Evolutionary conservation across 2,113 vertebrate genomes (phyloP), one percentile per base, ranked within the genome.

Genomic region (Xiphias gladius): DNA sequence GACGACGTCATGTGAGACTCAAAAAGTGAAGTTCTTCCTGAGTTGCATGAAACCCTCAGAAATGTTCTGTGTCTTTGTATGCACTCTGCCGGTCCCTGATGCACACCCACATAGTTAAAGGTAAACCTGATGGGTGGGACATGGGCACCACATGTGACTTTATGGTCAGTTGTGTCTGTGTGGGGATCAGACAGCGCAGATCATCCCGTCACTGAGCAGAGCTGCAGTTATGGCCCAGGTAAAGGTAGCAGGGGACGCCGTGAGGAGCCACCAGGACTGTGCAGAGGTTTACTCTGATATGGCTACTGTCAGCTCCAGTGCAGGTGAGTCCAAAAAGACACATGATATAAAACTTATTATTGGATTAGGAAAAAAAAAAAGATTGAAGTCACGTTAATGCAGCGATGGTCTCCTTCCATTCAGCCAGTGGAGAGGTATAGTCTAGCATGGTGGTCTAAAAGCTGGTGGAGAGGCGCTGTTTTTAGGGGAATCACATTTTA

Each of bases 231-330:
- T 93, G 93, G 84, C 88, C 74, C 89, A 90, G 79, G 83, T 93
- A 63, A 93, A 90, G 85, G 86, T n/a, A 67, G 39, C 79, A 39
- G 93, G 68, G 73, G 91, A 89, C 22, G 24, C 66, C 1, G 81
- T 16, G 30, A 93, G 91, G 87, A 91, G 84, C 86, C 91, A 84
- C 37, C 88, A 82, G 55, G 93, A 91, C 57, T 94, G 88, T 82
- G 75, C 86, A 19, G 93, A 96, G 7, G 64, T 94, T 28, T 95
- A 91, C 86, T 92, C 94, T 1, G 94, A 95, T 30, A 92, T 95
- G 83, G 91, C 88, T 2, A 91, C 94, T 0, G 95, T 96, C 76
- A 96, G 93, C 92, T 95, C 95, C 80, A 95, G 91, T 0, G 94
- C 91, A 92, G 95, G 95, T 95, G 81, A 93, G 95, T 85, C 43